Evolutionary conservation across 2,113 vertebrate genomes (phyloP).

Genomic region (Brienomyrus longianalis): DNA sequence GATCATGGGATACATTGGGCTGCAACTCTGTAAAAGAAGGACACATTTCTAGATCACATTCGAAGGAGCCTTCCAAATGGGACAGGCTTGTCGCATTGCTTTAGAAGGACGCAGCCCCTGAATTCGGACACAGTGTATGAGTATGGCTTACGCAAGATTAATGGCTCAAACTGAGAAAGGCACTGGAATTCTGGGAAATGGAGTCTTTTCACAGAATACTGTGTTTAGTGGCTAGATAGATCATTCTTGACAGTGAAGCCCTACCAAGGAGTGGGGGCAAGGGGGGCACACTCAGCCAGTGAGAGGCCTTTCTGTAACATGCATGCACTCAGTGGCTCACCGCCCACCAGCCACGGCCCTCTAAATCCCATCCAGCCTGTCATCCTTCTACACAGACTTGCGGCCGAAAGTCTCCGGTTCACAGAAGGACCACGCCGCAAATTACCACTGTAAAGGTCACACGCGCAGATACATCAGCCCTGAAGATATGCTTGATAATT

Average conservation of each 20-base stretch:
- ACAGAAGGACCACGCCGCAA: neutral
- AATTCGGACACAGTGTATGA: neutral
- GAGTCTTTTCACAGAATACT: neutral
- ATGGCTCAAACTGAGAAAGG: neutral
- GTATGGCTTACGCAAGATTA: neutral
- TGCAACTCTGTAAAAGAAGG: too few species aligned
- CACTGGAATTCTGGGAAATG: neutral
- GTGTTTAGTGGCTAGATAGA: neutral
- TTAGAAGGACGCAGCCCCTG: neutral
- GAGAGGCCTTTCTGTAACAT: neutral
- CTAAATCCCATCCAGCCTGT: neutral
- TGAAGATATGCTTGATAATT: neutral
- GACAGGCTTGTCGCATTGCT: too few species aligned
- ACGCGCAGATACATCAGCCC: neutral
- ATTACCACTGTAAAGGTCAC: constrained; percentile 10
- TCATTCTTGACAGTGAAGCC: neutral
- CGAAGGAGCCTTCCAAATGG: too few species aligned
- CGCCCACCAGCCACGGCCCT: neutral
- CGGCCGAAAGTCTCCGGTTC: neutral
- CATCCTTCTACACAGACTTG: neutral
- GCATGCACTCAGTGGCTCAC: neutral
- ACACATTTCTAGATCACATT: too few species aligned
- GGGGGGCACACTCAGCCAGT: neutral
- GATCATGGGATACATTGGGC: too few species aligned
- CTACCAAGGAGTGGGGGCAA: neutral